A percentile compares a stretch with the other conserved stretches of the same genome.
These are phyloP conservation scores for Anolis carolinensis DNA, from an alignment of 2,113 vertebrate species.

Conservation along the genomic window DNA sequence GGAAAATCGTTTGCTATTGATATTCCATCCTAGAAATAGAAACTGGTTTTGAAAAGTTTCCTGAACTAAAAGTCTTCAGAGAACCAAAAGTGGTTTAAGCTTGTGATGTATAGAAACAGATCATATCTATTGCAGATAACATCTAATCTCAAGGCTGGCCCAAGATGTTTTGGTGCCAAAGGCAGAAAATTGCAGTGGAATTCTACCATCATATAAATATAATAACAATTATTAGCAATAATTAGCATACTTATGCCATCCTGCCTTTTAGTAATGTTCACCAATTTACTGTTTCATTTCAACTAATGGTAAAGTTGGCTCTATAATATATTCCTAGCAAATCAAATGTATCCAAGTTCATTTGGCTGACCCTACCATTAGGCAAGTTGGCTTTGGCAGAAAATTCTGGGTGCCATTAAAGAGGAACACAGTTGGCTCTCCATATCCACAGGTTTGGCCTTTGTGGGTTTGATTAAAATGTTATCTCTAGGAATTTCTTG, in stretches of 20 bases:
- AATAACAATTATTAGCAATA: no score
- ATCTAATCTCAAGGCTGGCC: background rate
- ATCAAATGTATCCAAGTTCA: background rate
- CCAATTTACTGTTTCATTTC: background rate
- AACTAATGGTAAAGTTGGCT: no score
- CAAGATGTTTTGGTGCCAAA: background rate
- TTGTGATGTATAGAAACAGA: background rate
- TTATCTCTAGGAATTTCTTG: no score
- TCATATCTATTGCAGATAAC: background rate
- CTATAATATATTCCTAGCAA: background rate
- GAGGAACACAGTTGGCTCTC: background rate
- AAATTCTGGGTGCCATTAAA: background rate
- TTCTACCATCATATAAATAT: no score
- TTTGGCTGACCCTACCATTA: background rate
- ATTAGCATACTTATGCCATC: no score
- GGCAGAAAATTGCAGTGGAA: background rate
- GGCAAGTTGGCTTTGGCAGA: no score
- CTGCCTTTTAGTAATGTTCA: no score
- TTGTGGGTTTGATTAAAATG: background rate
- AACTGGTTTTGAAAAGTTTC: background rate
- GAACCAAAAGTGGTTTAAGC: background rate
- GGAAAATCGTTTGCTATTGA: background rate
- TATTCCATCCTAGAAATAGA: background rate
- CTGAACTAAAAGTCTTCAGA: background rate
- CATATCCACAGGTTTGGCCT: no score